Evolutionary conservation across 2,888 invertebrate genomes (phyloP), one percentile per base, ranked within the genome.

Genomic region (Pachycephus smyrnensis): DNA sequence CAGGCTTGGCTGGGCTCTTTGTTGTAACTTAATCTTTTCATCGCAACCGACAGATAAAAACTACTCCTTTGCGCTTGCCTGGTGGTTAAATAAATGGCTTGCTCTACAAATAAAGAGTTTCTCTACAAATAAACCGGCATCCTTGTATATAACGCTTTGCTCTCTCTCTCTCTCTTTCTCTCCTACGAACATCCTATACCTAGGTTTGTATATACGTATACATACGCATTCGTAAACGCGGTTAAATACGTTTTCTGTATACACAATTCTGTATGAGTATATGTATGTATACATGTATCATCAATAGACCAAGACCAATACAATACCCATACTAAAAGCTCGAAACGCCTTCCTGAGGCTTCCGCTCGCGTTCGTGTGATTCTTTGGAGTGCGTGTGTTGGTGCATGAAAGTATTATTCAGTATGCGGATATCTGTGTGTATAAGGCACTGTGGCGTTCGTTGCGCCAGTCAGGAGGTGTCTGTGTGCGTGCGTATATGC

Each of bases 21-120:
- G 79, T 81, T 77, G 82, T 82, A 79, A 82, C 80, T 73, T 80
- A 80, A 81, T 80, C 82, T 76, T 80, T 81, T 82, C 79, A 79
- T 79, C 81, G 76, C 77, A 74, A 79, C 75, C 78, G 79, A 75
- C 73, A 35, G 74, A 78, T 35, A 55, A 80, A 79, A 79, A 40
- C 68, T 40, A 32, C 55, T 55, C 23, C 33, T 71, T 71, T 31
- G 32, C 36, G 68, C 79, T 11, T 35, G 32, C 68, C 12, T 32
- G 76, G 71, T 77, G 69, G 33, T 40, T 68, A 73, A 77, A 77
- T 71, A 71, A 79, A 79, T 77, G 15, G 40, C 68, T 55, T 69
- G 71, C 74, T 71, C 74, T 55, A 40, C 75, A 55, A 71, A 75
- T 55, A 77, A 55, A 73, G 74, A 77, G 32, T 77, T 77, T 71